These are phyloP conservation scores for Chrysotoxum bicinctum DNA, from an alignment of 2,888 invertebrate species.

Conservation along the genomic window DNA sequence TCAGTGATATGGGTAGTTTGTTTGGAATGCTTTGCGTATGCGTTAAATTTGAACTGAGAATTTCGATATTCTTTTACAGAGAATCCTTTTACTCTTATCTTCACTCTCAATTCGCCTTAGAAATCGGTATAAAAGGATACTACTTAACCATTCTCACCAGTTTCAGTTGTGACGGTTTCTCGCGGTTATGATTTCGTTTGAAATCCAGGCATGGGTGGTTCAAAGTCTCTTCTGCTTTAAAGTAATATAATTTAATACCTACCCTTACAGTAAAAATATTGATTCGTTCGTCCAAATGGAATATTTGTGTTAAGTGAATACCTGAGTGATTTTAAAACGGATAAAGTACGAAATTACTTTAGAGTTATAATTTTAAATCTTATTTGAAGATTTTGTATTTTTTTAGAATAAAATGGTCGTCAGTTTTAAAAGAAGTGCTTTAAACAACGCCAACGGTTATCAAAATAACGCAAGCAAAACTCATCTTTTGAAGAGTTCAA, in stretches of 20 bases:
- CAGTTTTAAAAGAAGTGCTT: slow-evolving; percentile 21
- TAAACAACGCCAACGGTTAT: slow-evolving; percentile 16
- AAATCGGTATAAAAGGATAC: slow-evolving; percentile 10
- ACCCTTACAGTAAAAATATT: slow-evolving; percentile 2
- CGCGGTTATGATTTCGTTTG: background rate
- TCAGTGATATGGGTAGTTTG: background rate
- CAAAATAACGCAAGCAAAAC: background rate
- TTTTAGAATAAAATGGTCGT: background rate
- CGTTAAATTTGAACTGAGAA: background rate
- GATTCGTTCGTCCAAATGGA: background rate
- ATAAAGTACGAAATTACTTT: background rate
- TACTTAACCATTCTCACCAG: background rate
- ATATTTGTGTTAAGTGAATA: background rate
- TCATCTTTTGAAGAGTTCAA: background rate
- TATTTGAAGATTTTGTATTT: background rate
- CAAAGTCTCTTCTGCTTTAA: background rate
- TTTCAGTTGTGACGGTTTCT: slow-evolving; percentile 4
- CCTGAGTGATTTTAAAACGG: background rate
- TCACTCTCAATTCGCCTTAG: background rate
- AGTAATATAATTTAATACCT: slow-evolving; percentile 4
- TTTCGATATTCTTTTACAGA: background rate
- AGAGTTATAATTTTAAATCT: background rate
- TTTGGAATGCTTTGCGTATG: background rate
- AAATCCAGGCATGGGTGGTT: background rate
- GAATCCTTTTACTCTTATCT: background rate